A percentile compares a stretch with the other conserved stretches of the same genome.
These are phyloP conservation scores for Cottoperca gobio DNA, from an alignment of 2,797 vertebrate genomes.

Conservation along the genomic window DNA sequence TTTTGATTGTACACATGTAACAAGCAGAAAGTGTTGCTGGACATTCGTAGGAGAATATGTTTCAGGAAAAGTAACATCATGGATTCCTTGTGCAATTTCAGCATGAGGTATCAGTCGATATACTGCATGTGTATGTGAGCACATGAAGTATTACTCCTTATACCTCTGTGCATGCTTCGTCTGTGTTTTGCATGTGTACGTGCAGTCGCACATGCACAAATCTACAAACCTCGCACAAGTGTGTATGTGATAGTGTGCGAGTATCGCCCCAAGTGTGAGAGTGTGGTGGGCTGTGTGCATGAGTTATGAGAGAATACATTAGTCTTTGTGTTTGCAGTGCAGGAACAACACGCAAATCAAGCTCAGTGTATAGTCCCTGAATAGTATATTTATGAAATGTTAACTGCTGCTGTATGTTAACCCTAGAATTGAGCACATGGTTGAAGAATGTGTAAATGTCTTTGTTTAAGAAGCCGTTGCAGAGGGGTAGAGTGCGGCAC, in stretches of 20 bases:
- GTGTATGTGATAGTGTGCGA: constrained; percentile 13
- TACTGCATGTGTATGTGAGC: not conserved
- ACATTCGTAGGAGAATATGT: not conserved
- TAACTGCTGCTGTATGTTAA: constrained; percentile 33
- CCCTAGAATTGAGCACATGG: constrained; percentile 19
- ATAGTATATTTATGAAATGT: constrained; percentile 43
- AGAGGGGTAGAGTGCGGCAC: not conserved
- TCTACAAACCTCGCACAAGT: not conserved
- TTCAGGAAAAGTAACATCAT: not conserved
- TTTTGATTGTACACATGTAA: not conserved
- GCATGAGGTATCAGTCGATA: not conserved
- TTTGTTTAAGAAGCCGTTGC: not conserved
- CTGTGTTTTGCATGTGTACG: not conserved
- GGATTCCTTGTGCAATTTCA: not conserved
- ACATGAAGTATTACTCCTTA: not conserved
- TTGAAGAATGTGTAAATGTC: not conserved
- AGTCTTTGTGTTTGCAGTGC: constrained; percentile 45
- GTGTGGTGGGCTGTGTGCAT: constrained; percentile 13
- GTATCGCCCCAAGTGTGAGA: not conserved
- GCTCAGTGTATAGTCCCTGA: constrained; percentile 25
- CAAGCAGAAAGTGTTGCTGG: no score
- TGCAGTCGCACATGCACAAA: not conserved
- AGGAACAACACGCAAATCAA: constrained; percentile 49
- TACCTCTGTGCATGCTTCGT: not conserved
- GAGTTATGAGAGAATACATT: constrained; percentile 51